Evolutionary conservation across 2,797 vertebrate genomes (phyloP), one percentile per base, ranked within the genome.

Genomic region (Girardinus metallicus): DNA sequence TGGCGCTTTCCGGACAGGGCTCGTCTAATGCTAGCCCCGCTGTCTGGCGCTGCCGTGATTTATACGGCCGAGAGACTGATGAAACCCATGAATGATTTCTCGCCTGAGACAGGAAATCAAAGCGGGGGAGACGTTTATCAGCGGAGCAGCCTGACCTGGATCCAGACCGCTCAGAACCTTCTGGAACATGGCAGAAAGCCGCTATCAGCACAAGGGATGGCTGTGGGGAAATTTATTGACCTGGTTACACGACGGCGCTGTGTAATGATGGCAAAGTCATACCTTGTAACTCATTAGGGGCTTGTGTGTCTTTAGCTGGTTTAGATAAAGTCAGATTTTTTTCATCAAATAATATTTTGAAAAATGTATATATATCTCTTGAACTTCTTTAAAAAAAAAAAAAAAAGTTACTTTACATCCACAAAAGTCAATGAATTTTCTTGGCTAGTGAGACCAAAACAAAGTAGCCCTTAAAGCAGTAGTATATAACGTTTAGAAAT

Each of bases 51-150:
- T 80, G 71, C 57, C 29, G 15, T 92, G 93, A 96, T 94, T 94
- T 93, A 96, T 89, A 80, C 11, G 86, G 87, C 79, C 3, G 87
- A 87, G 80, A 75, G 75, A 82, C 90, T 81, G 84, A 90, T 90
- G 91, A 92, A 94, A 93, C 90, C 93, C 91, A 90, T 85, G 89
- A 81, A 71, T 29, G 90, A 87, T 89, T 94, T 90, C 91, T 88
- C 31, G 86, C 86, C 86, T 85, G 84, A 90, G 93, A 93, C 92
- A 94, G 91, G 91, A 94, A 94, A 92, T 94, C 91, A 94, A 91
- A 91, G 79, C 55, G 47, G 76, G 72, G 74, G 80, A 91, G 91
- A 87, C 80, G 90, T 89, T 62, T 86, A 93, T 93, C 89, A 93
- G 92, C 41, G 73, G 87, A 87, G 87, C 90, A 81, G 87, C 70